Percentiles rank a stretch among this genome's conserved stretches.
Conservation (phyloP, 2,888 invertebrate species). For the Clitarchus hookeri region DNA sequence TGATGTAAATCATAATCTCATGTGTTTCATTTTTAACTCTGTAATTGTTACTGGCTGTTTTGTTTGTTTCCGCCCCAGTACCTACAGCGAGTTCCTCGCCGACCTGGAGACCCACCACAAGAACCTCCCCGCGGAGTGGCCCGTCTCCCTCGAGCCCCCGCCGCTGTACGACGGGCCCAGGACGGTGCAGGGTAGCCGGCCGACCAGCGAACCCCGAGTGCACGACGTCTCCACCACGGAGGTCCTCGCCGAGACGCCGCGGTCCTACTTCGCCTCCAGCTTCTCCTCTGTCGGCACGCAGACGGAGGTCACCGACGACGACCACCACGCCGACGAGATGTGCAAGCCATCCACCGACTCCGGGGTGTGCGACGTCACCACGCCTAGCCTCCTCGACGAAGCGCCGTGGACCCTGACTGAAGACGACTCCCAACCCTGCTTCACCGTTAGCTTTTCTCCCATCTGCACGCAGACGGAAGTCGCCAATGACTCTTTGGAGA, state of each 20-base stretch:
- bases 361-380: neutral
- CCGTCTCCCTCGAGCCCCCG: neutral
- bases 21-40: no score
- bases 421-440: neutral
- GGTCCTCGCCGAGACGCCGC: neutral
- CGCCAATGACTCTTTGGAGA: neutral
- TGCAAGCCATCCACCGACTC: neutral
- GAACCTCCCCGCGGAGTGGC: neutral
- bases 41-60: no score
- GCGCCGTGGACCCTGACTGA: neutral
- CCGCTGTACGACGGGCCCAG: no score
- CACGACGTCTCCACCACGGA: neutral
- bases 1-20: no score
- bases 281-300: no score
- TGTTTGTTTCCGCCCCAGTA: neutral
- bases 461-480: neutral
- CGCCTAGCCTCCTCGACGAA: no score
- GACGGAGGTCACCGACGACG: no score
- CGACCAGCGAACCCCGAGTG: no score
- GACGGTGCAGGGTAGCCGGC: neutral
- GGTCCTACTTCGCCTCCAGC: no score
- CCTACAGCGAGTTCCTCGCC: neutral
- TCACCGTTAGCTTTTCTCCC: neutral
- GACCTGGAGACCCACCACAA: neutral
- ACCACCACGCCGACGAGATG: no score